These are phyloP conservation scores for Tachuris rubrigastra DNA, from an alignment of 2,113 vertebrate species.

Conservation along the genomic window DNA sequence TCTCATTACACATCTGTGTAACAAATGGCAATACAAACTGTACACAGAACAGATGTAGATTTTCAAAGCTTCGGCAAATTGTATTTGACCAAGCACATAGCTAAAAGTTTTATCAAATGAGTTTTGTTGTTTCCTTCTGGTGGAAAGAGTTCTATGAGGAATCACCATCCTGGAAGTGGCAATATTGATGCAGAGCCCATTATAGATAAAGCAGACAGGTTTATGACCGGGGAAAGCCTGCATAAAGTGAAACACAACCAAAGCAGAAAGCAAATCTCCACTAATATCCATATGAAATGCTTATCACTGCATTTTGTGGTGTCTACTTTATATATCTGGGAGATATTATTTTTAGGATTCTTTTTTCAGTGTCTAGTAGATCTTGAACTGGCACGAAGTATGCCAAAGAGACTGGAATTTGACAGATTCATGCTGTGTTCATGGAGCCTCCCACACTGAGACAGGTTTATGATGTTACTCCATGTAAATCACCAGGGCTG, in stretches of 20 bases:
- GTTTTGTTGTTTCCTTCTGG: constrained; percentile 35
- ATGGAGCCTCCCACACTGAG: background rate
- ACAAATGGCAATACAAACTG: constrained; percentile 76
- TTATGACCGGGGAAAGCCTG: background rate
- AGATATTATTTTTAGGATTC: background rate
- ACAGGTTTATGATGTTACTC: constrained; percentile 29
- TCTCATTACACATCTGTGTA: constrained; percentile 78
- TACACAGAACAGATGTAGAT: constrained; percentile 69
- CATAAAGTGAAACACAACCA: background rate
- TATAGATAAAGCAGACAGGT: background rate
- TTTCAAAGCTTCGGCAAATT: constrained; percentile 67
- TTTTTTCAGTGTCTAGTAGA: background rate
- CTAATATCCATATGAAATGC: background rate
- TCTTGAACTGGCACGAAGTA: background rate
- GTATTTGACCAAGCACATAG: constrained; percentile 62
- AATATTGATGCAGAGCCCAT: background rate
- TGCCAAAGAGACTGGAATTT: background rate
- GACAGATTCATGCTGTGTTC: constrained; percentile 9
- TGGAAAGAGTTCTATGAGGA: background rate
- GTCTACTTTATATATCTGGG: background rate
- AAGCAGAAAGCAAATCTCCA: background rate
- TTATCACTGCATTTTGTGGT: background rate
- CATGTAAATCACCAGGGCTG: background rate
- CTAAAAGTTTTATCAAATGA: constrained; percentile 50
- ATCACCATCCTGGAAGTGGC: background rate